These are phyloP conservation scores for Diarsia rubi DNA, from an alignment of 2,888 invertebrate genomes.

Conservation along the genomic window DNA sequence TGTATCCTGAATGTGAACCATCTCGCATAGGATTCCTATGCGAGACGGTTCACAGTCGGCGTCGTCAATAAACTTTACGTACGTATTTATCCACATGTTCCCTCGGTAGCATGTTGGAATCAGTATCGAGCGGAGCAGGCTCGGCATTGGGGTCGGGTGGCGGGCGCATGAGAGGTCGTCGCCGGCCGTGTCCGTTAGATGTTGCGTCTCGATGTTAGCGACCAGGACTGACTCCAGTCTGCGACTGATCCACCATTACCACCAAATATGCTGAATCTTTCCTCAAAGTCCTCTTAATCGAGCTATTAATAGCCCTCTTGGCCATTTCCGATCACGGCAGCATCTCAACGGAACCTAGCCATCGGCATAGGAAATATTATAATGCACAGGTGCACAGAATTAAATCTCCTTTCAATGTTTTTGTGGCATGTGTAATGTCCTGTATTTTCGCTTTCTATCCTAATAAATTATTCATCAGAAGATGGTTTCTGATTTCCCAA, in stretches of 20 bases:
- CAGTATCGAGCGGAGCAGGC: constrained; percentile 47
- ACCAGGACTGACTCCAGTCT: constrained; percentile 81
- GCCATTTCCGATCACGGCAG: not conserved
- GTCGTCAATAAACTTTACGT: not conserved
- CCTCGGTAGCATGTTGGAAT: not conserved
- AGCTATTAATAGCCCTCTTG: not conserved
- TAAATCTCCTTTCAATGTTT: not conserved
- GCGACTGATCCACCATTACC: constrained; percentile 78
- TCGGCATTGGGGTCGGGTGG: constrained; percentile 75
- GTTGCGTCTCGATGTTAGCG: constrained; percentile 89
- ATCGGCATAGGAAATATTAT: not conserved
- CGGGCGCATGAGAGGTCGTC: constrained; percentile 78
- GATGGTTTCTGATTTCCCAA: constrained; percentile 1
- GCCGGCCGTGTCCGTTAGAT: constrained; percentile 88
- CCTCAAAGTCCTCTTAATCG: not conserved
- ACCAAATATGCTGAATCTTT: constrained; percentile 76
- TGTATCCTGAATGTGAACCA: too few species aligned
- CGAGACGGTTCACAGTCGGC: not conserved
- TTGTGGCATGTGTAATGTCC: not conserved
- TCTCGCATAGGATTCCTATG: too few species aligned
- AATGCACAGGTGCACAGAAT: not conserved
- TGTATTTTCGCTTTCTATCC: not conserved
- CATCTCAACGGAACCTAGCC: not conserved
- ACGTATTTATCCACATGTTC: not conserved
- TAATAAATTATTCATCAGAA: not conserved